A percentile compares a stretch with the other conserved stretches of the same genome.
These are phyloP conservation scores for Greenwoodochromis staneri DNA, from an alignment of 2,113 vertebrate genomes.

Conservation along the genomic window DNA sequence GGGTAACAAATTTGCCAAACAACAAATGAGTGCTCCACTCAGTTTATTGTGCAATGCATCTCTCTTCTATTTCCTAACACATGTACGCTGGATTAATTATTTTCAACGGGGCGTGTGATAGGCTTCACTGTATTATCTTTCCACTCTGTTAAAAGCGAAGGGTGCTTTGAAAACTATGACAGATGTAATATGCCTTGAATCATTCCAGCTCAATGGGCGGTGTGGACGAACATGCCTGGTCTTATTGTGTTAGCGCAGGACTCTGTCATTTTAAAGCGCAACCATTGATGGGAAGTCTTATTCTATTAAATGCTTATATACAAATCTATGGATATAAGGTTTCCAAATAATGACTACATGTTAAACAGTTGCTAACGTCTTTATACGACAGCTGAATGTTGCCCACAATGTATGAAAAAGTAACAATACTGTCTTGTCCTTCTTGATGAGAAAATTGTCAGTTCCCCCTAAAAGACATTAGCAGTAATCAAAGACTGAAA, in stretches of 20 bases:
- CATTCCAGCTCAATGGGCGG: constrained; percentile 43
- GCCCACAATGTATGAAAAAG: neutral
- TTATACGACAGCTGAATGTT: neutral
- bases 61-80: constrained; percentile 1
- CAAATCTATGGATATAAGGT: constrained; percentile 15
- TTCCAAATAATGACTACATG: constrained; percentile 12
- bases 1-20: constrained; percentile 20
- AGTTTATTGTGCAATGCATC: constrained; percentile 15
- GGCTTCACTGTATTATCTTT: constrained; percentile 58
- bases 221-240: constrained; percentile 15
- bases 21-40: constrained; percentile 3
- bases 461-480: neutral
- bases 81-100: constrained; percentile 48
- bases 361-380: constrained; percentile 28
- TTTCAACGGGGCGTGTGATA: constrained; percentile 51
- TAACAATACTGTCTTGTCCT: neutral
- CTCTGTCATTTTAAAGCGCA: constrained; percentile 11
- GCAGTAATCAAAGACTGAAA: neutral
- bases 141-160: constrained; percentile 47
- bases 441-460: neutral
- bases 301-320: constrained; percentile 39
- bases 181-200: constrained; percentile 47
- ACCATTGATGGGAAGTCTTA: neutral
- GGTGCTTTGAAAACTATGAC: constrained; percentile 45
- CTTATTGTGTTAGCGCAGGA: constrained; percentile 22